phyloP scores from a whole-genome alignment of 2,888 invertebrate species.

The Morpho deidamia region DNA sequence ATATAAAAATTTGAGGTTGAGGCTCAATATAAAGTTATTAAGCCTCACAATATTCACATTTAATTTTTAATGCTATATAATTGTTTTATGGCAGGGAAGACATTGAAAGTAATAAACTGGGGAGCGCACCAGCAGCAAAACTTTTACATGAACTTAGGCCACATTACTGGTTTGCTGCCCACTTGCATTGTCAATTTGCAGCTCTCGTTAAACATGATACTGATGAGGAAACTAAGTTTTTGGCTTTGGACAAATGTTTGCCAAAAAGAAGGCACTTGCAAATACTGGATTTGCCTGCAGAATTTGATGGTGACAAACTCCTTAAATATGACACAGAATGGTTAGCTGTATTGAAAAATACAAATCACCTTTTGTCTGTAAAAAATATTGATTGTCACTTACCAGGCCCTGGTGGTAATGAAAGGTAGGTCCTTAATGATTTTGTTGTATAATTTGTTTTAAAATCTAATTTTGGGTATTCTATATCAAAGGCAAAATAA shows the following conservation, averaged over 20 bases:
- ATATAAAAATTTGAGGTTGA: too few relatives aligned
- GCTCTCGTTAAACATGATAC: slow-evolving; percentile 88
- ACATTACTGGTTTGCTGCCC: slow-evolving; percentile 97
- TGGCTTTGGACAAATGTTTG: slow-evolving; percentile 97
- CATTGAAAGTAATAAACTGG: slow-evolving; percentile 88
- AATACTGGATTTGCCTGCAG: slow-evolving; percentile 82
- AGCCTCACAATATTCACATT: too few relatives aligned
- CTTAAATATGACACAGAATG: slow-evolving; percentile 94
- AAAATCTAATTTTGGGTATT: too few relatives aligned
- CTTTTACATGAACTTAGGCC: slow-evolving; percentile 90
- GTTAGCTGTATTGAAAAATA: slow-evolving; percentile 91
- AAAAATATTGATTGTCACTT: slow-evolving; percentile 84
- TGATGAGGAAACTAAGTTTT: slow-evolving; percentile 83
- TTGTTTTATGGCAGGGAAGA: slow-evolving; percentile 80
- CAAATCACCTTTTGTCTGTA: slow-evolving; percentile 91
- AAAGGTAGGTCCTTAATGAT: slow-evolving; percentile 70
- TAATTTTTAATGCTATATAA: not conserved
- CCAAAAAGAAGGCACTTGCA: slow-evolving; percentile 94
- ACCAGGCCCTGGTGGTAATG: slow-evolving; percentile 87
- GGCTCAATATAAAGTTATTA: too few relatives aligned
- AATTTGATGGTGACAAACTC: slow-evolving; percentile 70
- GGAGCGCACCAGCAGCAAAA: slow-evolving; percentile 91
- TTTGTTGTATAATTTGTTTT: too few relatives aligned
- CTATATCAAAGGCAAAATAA: too few relatives aligned
- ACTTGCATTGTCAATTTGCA: slow-evolving; percentile 97